Evolutionary conservation across 2,888 invertebrate genomes (phyloP).

Genomic region (Coleophora deauratella): DNA sequence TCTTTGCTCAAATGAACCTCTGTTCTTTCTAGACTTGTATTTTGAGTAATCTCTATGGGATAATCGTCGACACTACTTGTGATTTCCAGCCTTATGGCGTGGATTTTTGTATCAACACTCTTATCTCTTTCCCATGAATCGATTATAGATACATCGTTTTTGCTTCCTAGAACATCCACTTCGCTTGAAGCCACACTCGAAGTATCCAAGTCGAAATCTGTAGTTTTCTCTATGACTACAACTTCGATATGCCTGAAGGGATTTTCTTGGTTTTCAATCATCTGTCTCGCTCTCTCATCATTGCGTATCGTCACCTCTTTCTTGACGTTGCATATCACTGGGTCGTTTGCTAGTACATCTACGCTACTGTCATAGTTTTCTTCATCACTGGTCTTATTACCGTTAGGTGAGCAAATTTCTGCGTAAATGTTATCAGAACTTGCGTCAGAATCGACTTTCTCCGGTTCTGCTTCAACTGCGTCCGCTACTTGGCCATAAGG

Average conservation of each 20-base stretch:
- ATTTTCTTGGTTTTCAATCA: constrained; percentile 63
- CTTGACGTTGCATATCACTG: constrained; percentile 66
- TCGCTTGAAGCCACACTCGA: constrained; percentile 62
- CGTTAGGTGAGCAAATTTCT: constrained; percentile 75
- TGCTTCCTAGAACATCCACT: constrained; percentile 53
- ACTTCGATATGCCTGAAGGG: constrained; percentile 70
- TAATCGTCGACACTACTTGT: constrained; percentile 66
- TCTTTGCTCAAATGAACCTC: constrained; percentile 60
- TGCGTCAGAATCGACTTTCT: constrained; percentile 56
- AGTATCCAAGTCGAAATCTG: constrained; percentile 62
- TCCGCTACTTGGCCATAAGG: constrained; percentile 82
- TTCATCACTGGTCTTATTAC: constrained; percentile 49
- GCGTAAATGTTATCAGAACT: constrained; percentile 80
- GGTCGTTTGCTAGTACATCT: constrained; percentile 61
- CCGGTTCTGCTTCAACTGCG: constrained; percentile 67
- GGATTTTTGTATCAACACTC: constrained; percentile 50
- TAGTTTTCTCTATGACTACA: constrained; percentile 67
- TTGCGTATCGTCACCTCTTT: constrained; percentile 64
- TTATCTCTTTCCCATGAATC: constrained; percentile 63
- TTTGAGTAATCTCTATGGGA: constrained; percentile 35
- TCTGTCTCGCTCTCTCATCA: constrained; percentile 59
- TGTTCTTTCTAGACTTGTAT: constrained; percentile 41
- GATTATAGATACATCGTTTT: constrained; percentile 59
- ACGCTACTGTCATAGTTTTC: constrained; percentile 58
- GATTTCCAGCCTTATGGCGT: constrained; percentile 68